Evolutionary conservation across 2,113 vertebrate species (phyloP), one percentile per base, ranked within the genome.

Genomic region (Typhlomys cinereus): DNA sequence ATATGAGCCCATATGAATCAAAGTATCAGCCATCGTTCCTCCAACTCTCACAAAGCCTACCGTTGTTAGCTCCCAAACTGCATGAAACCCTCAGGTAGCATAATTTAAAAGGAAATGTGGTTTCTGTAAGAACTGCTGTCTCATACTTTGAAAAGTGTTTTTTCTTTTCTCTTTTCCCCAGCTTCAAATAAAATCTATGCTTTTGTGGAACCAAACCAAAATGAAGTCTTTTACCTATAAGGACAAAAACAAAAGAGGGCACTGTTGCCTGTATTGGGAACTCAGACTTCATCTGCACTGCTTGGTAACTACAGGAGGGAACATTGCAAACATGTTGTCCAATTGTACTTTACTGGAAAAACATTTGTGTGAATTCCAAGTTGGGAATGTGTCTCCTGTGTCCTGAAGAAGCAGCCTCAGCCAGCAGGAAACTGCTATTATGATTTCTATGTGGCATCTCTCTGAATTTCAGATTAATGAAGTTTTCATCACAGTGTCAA

Each of bases 61-160:
- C 67, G 69, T 74, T 23, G n/a, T 91, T 73, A 78, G 86, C 89
- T 93, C 89, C 46, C 18, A 21, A 52, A 29, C 73, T 61, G 34
- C 61, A 66, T 41, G 71, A 31, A 94, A 92, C 92, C 57, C 87
- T 59, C 52, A 70, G 81, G 50, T 66, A 93, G 50, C 62, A 62
- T 89, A 92, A 96, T 90, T 96, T 89, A 91, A 76, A 88, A 73
- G 36, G 36, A 96, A 97, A 96, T 90, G 76, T 97, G 96, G 87
- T 96, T 96, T 90, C 52, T 80, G 92, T 97, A 89, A 82, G 41
- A 92, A 90, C 61, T 90, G 64, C 74, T 92, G 61, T 94, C 87
- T 94, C 41, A 7, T 89, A 44, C 88, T 88, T 95, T 93, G 39
- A 82, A 84, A 92, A 76, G 74, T 88, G 92, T 71, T 46, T 96